Evolutionary conservation across 2,113 vertebrate species (phyloP).

Genomic region (Xenopus tropicalis): DNA sequence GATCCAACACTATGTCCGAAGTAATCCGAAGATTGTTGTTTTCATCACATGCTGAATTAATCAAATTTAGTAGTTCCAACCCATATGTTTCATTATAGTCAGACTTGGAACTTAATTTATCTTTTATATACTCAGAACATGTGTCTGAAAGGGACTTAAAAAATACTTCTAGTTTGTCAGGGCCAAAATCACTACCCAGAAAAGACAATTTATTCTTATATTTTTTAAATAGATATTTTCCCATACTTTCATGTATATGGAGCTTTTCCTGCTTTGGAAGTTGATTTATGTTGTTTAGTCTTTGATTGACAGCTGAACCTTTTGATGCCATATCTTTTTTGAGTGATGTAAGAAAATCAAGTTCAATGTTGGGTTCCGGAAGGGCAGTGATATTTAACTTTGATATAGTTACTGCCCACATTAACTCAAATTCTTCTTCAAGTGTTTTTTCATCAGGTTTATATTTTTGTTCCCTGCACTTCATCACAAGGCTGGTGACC

Average conservation of each 20-base stretch:
- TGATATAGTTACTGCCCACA: conserved; percentile 55
- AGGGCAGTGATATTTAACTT: conserved; percentile 20
- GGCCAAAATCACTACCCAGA: conserved; percentile 2
- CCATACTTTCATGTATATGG: conserved; percentile 32
- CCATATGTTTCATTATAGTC: too few species aligned
- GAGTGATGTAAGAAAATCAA: conserved; percentile 32
- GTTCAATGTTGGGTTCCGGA: too few species aligned
- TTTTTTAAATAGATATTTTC: conserved; percentile 3
- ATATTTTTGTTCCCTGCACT: conserved; percentile 47
- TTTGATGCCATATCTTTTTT: conserved; percentile 50
- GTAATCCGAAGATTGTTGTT: too few species aligned
- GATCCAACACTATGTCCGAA: too few species aligned
- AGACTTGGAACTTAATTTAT: too few species aligned
- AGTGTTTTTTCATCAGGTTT: conserved; percentile 52
- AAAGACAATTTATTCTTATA: conserved; percentile 23
- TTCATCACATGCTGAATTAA: too few species aligned
- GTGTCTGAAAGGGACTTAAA: not conserved
- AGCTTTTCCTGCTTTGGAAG: conserved; percentile 58
- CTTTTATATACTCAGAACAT: too few species aligned
- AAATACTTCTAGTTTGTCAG: conserved; percentile 29
- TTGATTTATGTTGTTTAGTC: conserved; percentile 26
- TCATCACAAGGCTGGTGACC: conserved; percentile 50
- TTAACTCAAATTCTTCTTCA: conserved; percentile 61
- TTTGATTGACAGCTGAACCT: conserved; percentile 52
- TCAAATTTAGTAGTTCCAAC: too few species aligned